Conservation (phyloP, 1,140 invertebrate species). For the Sarcophaga bullata region DNA sequence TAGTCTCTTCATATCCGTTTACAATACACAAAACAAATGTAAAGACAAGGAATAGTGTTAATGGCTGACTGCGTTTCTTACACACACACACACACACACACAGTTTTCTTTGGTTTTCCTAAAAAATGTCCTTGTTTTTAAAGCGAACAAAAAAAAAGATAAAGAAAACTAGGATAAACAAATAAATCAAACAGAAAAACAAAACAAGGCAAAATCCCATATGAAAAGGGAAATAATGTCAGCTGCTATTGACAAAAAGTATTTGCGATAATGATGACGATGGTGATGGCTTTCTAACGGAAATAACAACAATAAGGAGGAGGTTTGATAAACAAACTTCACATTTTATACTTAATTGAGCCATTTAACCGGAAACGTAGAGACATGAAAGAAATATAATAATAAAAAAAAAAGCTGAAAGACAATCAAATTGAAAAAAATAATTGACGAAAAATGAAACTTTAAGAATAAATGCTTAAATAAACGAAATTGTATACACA, state of each 20-base stretch:
- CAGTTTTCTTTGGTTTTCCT: neutral
- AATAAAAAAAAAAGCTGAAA: neutral
- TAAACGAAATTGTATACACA: neutral
- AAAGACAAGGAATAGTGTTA: neutral
- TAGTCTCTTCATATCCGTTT: neutral
- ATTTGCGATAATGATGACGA: neutral
- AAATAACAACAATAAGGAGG: neutral
- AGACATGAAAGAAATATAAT: neutral
- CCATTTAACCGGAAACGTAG: slow-evolving; percentile 17
- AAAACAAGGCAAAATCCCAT: too few species aligned
- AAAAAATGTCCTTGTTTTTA: neutral
- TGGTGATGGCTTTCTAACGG: neutral
- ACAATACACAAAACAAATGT: neutral
- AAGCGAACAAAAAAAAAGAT: neutral
- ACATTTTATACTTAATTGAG: slow-evolving; percentile 1
- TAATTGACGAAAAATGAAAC: neutral
- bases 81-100: neutral
- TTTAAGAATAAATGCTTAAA: neutral
- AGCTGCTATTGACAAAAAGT: slow-evolving; percentile 11
- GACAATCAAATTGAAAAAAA: neutral
- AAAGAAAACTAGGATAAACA: neutral
- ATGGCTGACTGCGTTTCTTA: neutral
- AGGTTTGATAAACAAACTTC: slow-evolving; percentile 9
- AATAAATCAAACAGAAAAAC: too few species aligned
- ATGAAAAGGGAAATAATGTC: neutral